Evolutionary conservation across 2,888 invertebrate genomes (phyloP).

Genomic region (Keiferia lycopersicella): DNA sequence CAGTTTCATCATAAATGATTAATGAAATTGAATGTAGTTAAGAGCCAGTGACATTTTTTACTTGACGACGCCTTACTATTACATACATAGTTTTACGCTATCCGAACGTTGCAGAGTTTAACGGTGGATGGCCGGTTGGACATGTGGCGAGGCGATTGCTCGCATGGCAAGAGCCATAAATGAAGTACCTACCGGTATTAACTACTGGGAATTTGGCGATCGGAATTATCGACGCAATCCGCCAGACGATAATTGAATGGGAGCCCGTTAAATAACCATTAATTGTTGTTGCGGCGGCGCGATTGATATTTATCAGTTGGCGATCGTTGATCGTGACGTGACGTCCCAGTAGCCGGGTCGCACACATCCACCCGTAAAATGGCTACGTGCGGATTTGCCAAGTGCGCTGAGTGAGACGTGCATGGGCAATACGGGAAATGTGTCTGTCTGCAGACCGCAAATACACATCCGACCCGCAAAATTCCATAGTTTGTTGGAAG

Average conservation of each 20-base stretch:
- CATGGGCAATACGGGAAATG: constrained; percentile 14
- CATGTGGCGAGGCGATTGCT: constrained; percentile 54
- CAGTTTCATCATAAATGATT: constrained; percentile 43
- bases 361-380: constrained; percentile 22
- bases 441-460: constrained; percentile 23
- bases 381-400: constrained; percentile 29
- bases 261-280: constrained; percentile 73
- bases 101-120: constrained; percentile 62
- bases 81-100: constrained; percentile 56
- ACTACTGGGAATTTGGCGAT: constrained; percentile 69
- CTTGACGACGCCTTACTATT: constrained; percentile 46
- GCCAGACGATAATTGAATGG: constrained; percentile 71
- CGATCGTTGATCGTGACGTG: constrained; percentile 38
- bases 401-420: constrained; percentile 27
- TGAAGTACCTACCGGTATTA: constrained; percentile 61
- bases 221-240: constrained; percentile 69
- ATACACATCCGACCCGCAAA: too few relatives aligned
- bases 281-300: constrained; percentile 61
- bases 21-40: constrained; percentile 50
- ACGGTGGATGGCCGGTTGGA: constrained; percentile 55
- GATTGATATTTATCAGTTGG: constrained; percentile 62
- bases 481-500: too few relatives aligned
- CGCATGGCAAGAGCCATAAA: constrained; percentile 61
- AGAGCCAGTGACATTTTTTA: constrained; percentile 52
- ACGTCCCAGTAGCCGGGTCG: constrained; percentile 35